phyloP scores from a whole-genome alignment of 53 echinoderm and acorn worm species.

The Antedon mediterranea region DNA sequence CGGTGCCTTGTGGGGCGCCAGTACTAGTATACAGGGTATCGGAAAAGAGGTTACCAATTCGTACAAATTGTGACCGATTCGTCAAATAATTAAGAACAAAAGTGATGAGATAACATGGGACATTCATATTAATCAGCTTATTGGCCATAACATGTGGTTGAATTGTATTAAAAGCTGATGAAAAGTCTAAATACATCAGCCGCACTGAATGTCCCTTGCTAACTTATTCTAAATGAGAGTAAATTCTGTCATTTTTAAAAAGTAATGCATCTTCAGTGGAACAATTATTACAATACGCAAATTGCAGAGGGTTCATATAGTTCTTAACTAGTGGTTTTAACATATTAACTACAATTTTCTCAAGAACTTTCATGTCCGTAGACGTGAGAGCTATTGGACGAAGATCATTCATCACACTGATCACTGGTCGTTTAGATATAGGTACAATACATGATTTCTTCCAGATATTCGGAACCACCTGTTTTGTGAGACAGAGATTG shows the following conservation, averaged over 20 bases:
- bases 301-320: slow-evolving; percentile 10
- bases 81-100: too few species aligned
- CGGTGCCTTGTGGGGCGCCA: too few species aligned
- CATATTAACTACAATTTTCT: slow-evolving; percentile 3
- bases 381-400: slow-evolving; percentile 17
- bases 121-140: too few species aligned
- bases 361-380: slow-evolving; percentile 8
- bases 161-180: too few species aligned
- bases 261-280: slow-evolving; percentile 15
- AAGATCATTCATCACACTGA: neutral
- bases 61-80: too few species aligned
- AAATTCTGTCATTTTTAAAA: slow-evolving; percentile 9
- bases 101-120: too few species aligned
- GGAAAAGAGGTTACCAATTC: too few species aligned
- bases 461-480: too few species aligned
- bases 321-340: neutral
- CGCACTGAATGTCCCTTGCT: too few species aligned
- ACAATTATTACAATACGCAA: slow-evolving; percentile 13
- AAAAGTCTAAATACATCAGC: too few species aligned
- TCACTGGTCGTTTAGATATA: neutral
- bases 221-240: slow-evolving; percentile 10
- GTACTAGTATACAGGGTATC: too few species aligned
- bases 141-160: too few species aligned
- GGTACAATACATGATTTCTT: slow-evolving; percentile 3
- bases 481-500: neutral